These are phyloP conservation scores for Syrista parreyssii DNA, from an alignment of 2,888 invertebrate genomes.

Conservation along the genomic window DNA sequence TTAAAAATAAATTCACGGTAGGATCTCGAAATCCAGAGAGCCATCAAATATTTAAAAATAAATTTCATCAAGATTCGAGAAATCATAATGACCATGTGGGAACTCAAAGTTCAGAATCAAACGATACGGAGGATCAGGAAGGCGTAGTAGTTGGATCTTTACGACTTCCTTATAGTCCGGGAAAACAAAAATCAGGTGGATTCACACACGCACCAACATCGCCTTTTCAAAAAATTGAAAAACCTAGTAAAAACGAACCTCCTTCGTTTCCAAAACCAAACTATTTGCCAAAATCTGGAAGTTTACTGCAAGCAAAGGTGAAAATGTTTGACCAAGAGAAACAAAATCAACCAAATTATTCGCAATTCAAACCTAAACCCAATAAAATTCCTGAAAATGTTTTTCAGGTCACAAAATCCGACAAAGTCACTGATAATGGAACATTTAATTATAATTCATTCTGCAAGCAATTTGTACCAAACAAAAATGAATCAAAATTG, in stretches of 20 bases:
- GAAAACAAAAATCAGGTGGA: conserved; percentile 26
- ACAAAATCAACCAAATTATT: conserved; percentile 3
- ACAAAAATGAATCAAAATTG: neutral
- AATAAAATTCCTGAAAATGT: conserved; percentile 20
- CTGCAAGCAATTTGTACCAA: conserved; percentile 47
- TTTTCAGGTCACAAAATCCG: conserved; percentile 32
- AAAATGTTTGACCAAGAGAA: conserved; percentile 49
- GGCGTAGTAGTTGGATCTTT: conserved; percentile 28
- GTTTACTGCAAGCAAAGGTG: conserved; percentile 46
- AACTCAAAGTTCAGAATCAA: neutral
- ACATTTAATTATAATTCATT: conserved; percentile 49
- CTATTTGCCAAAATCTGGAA: conserved; percentile 40
- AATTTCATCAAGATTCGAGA: neutral
- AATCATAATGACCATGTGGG: neutral
- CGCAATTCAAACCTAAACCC: conserved; percentile 11
- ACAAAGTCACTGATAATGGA: conserved; percentile 39
- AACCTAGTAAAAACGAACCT: conserved; percentile 17
- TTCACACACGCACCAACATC: conserved; percentile 60
- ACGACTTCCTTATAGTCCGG: conserved; percentile 20
- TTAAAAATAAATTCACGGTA: neutral
- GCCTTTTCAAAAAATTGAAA: conserved; percentile 57
- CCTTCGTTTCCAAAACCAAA: conserved; percentile 36
- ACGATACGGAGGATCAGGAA: conserved; percentile 18
- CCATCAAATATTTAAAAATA: neutral
- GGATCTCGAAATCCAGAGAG: neutral